phyloP scores from a whole-genome alignment of 2,888 invertebrate species.

The Bhutanitis thaidina region DNA sequence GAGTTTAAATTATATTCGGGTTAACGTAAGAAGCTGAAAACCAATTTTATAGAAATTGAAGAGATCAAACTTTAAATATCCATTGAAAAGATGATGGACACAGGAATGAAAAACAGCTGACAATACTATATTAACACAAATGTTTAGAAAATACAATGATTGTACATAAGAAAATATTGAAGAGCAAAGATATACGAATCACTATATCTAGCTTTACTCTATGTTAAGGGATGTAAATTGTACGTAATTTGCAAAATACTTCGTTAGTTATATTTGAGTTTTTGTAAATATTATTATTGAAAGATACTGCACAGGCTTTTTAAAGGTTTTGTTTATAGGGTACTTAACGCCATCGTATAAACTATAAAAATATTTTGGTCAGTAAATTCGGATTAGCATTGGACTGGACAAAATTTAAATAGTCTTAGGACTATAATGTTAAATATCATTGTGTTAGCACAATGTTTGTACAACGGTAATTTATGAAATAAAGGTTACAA shows the following conservation, averaged over 20 bases:
- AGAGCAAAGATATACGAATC: constrained; percentile 70
- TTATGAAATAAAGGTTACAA: no score
- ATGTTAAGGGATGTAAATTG: constrained; percentile 62
- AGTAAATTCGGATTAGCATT: no score
- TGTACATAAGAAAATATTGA: constrained; percentile 48
- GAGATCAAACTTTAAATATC: constrained; percentile 34
- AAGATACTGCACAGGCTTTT: constrained; percentile 17
- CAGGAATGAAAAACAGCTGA: constrained; percentile 74
- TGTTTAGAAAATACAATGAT: constrained; percentile 48
- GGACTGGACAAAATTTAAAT: no score
- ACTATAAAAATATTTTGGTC: no score
- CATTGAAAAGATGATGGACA: constrained; percentile 38
- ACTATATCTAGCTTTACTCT: constrained; percentile 63
- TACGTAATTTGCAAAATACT: constrained; percentile 54
- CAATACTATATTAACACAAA: constrained; percentile 74
- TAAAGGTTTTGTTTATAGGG: no score
- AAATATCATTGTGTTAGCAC: no score
- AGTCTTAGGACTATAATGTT: no score
- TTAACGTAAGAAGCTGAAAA: background rate
- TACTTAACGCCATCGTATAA: no score
- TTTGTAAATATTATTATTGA: constrained; percentile 53
- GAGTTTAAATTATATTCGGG: constrained; percentile 1
- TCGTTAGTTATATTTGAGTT: constrained; percentile 40
- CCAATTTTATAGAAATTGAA: constrained; percentile 1
- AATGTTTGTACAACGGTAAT: no score